These are phyloP conservation scores for Hirundichthys speculiger DNA, from an alignment of 2,113 vertebrate genomes.

Conservation along the genomic window DNA sequence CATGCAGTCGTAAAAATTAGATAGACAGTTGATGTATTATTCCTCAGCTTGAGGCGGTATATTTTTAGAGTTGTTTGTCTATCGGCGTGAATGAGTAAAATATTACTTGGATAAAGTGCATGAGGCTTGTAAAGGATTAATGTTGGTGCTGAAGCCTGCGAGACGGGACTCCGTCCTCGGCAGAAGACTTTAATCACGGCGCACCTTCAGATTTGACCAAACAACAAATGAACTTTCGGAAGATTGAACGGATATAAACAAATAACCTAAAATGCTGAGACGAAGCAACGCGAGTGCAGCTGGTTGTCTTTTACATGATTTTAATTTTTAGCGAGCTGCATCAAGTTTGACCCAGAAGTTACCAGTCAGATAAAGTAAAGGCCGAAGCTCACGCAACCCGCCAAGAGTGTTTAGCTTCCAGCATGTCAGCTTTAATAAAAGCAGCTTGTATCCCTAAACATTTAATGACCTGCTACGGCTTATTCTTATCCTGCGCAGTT, in stretches of 20 bases:
- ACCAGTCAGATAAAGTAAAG: conserved; percentile 35
- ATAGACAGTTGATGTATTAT: conserved; percentile 22
- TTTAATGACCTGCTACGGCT: conserved; percentile 58
- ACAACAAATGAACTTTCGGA: too few species aligned
- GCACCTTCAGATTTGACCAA: too few species aligned
- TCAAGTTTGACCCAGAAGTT: conserved; percentile 49
- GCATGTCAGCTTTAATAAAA: conserved; percentile 30
- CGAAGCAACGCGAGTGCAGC: background rate
- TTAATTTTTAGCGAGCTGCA: conserved; percentile 24
- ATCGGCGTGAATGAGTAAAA: background rate
- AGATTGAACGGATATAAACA: background rate
- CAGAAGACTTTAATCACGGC: too few species aligned
- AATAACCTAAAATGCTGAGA: background rate
- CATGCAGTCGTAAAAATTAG: conserved; percentile 15
- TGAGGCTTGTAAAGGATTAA: too few species aligned
- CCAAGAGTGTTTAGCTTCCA: conserved; percentile 25
- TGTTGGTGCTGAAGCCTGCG: too few species aligned
- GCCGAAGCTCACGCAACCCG: conserved; percentile 27
- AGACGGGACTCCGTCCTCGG: too few species aligned
- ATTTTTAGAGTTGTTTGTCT: background rate
- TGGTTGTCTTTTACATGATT: conserved; percentile 19
- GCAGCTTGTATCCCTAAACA: conserved; percentile 47
- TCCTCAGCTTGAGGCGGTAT: background rate
- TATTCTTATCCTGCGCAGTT: conserved; percentile 56
- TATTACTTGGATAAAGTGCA: background rate